Evolutionary conservation across 2,888 invertebrate genomes (phyloP).

Genomic region (Eristalis arbustorum): DNA sequence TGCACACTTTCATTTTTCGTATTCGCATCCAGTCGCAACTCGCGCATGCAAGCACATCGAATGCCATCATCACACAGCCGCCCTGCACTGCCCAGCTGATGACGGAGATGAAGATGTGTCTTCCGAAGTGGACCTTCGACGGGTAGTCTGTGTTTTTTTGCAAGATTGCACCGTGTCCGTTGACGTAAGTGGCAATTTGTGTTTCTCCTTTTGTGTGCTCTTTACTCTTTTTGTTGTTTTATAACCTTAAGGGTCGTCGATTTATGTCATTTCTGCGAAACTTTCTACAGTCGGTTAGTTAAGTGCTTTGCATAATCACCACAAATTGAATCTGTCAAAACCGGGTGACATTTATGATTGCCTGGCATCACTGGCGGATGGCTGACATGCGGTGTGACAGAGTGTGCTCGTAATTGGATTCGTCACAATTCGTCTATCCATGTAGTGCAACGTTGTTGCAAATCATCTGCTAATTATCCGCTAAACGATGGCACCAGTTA

Average conservation of each 20-base stretch:
- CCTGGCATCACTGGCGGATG: not conserved
- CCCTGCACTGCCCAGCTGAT: not conserved
- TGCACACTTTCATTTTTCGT: slow-evolving; percentile 38
- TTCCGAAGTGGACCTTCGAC: not conserved
- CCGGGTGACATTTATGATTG: not conserved
- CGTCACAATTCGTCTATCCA: too few species aligned
- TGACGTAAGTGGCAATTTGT: not conserved
- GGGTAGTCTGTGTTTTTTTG: not conserved
- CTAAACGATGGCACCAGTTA: not conserved
- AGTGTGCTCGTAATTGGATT: too few species aligned
- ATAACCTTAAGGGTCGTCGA: not conserved
- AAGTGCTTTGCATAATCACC: slow-evolving; percentile 16
- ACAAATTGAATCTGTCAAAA: not conserved
- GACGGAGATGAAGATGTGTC: not conserved
- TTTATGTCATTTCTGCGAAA: not conserved
- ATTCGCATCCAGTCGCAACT: not conserved
- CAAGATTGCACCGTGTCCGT: not conserved
- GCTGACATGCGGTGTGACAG: too few species aligned
- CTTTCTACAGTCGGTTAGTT: not conserved
- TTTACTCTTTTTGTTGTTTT: not conserved
- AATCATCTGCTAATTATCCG: not conserved
- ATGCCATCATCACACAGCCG: not conserved
- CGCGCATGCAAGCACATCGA: not conserved
- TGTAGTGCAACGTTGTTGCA: not conserved
- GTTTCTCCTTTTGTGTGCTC: not conserved